Evolutionary conservation across 2,888 invertebrate species (phyloP), one percentile per base, ranked within the genome.

Genomic region (Caenorhabditis zanzibari): DNA sequence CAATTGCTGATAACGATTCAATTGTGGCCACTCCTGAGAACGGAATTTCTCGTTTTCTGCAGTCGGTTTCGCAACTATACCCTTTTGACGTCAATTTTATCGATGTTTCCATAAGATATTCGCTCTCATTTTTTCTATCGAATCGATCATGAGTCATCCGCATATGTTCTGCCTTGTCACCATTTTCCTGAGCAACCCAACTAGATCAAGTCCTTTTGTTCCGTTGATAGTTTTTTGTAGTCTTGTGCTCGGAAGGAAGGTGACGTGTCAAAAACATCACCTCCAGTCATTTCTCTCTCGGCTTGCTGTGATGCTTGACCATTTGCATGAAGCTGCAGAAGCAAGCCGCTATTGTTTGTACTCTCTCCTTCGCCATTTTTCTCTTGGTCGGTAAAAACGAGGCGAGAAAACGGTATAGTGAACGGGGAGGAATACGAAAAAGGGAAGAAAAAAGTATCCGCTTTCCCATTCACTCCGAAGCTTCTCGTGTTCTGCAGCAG

Each of bases 221-320:
- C 66, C 32, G 19, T 22, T 66, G 66, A 4, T 66, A n/a, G n/a
- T n/a, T n/a, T n/a, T n/a, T n/a, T n/a, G n/a, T n/a, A n/a, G n/a
- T n/a, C n/a, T n/a, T n/a, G n/a, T n/a, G n/a, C n/a, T n/a, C n/a
- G 32, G 7, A 19, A 10, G 6, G 28, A 14, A 32, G 26, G 47
- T 66, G 66, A 66, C 66, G 66, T 66, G 66, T 66, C 66, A 66
- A 66, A 47, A 66, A 66, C 49, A 66, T 66, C 66, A n/a, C 66
- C 52, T 66, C 49, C 66, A 66, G 52, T 66, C 10, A 26, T 32
- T 19, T 19, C 35, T 66, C 52, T 68, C 38, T 68, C 68, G 68
- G 54, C 68, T 38, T 22, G 38, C 22, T 54, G 38, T 38, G 68
- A 38, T 68, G 68, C 52, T 66, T 68, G 68, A 68, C 68, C 68